Base-by-base conservation (phyloP, 1,140 invertebrate genomes). In the Rhyacophila brunnea region DNA sequence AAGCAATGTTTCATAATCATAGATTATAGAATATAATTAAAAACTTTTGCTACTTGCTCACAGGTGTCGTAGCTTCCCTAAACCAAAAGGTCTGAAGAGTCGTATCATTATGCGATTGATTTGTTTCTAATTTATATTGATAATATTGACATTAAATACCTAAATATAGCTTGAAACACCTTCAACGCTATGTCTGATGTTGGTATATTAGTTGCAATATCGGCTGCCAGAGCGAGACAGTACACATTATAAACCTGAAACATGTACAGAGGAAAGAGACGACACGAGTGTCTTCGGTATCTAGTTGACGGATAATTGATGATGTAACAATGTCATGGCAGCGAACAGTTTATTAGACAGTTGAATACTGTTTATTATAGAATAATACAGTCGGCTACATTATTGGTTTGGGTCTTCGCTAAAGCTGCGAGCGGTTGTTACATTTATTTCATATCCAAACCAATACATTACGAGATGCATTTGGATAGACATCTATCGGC, bases 401-500 rank as follows among this genome's bases (percentile, higher is more conserved):
- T 59, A 64, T 58, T 58, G 61, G 55, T 63, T 58, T 38, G 61
- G 50, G 57, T 38, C 61, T 58, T 35, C 20, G 49, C 60, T 62
- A 45, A 52, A 52, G 50, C 35, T 14, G 13, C 15, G 15, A 18
- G 36, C 46, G n/a, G 11, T 43, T 46, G 44, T 36, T 38, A 10
- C 51, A 43, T 57, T 58, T 46, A 62, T 58, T 46, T 44, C 23
- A 53, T 62, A 62, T 55, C 23, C 56, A 58, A 59, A 59, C 56
- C 61, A 49, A 45, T 54, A 58, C 48, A 43, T 51, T 57, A 60
- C 54, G 43, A 56, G 35, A 13, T 49, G 57, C 53, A 56, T 46
- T 52, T 46, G 53, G 34, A 55, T 59, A 59, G 61, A 63, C 61
- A 64, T 52, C 61, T 64, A 64, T 58, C 51, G 61, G 40, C 56